Conservation (phyloP, 1,140 invertebrate species). For the Antheraea mylitta region DNA sequence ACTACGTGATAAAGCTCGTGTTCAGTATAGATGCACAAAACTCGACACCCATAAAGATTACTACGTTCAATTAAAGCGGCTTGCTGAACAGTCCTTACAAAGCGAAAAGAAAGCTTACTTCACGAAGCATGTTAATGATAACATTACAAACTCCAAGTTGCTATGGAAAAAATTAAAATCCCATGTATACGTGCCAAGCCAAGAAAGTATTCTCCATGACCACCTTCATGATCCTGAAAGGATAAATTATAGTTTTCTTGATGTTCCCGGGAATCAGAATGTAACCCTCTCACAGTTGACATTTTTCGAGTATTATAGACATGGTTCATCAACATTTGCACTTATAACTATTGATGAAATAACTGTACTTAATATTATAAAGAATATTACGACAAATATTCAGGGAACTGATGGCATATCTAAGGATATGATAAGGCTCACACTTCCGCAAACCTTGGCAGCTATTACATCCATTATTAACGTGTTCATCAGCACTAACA, state of each 20-base stretch:
- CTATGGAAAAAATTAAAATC: slow-evolving; percentile 31
- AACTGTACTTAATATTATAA: slow-evolving; percentile 17
- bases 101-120: slow-evolving; percentile 30
- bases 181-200: slow-evolving; percentile 12
- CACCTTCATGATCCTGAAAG: slow-evolving; percentile 18
- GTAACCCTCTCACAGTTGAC: slow-evolving; percentile 8
- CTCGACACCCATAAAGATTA: slow-evolving; percentile 22
- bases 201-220: background rate
- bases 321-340: slow-evolving; percentile 9
- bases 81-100: slow-evolving; percentile 17
- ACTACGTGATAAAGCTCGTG: slow-evolving; percentile 26
- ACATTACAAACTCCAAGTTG: slow-evolving; percentile 20
- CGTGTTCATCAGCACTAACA: background rate
- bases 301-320: slow-evolving; percentile 8
- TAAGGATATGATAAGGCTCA: slow-evolving; percentile 20
- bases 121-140: slow-evolving; percentile 21
- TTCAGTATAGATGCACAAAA: slow-evolving; percentile 17
- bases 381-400: slow-evolving; percentile 20
- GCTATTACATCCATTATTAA: slow-evolving; percentile 14
- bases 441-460: background rate
- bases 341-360: slow-evolving; percentile 6
- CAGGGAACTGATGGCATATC: slow-evolving; percentile 24
- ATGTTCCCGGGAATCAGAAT: slow-evolving; percentile 18
- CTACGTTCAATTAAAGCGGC: slow-evolving; percentile 22
- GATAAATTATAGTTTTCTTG: slow-evolving; percentile 23